These are phyloP conservation scores for Criorhina ranunculi DNA, from an alignment of 2,888 invertebrate genomes.

Conservation along the genomic window DNA sequence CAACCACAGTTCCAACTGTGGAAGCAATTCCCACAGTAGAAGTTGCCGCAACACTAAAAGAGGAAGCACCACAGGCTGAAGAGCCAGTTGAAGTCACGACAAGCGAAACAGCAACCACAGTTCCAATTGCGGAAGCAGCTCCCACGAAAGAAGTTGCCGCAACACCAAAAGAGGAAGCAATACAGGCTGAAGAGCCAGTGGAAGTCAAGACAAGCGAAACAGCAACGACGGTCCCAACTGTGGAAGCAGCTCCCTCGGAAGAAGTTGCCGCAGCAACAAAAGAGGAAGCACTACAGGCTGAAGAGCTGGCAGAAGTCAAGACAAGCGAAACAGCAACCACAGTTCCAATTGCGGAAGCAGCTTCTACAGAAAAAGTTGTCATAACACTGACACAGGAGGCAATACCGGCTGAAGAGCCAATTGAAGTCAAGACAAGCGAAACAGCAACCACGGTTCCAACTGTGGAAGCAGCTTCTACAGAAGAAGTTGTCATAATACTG, in stretches of 20 bases:
- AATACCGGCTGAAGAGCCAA: neutral
- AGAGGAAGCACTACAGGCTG: neutral
- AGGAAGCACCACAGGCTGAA: neutral
- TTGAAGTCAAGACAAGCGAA: neutral
- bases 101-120: neutral
- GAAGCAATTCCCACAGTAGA: too few relatives aligned
- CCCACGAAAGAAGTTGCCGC: neutral
- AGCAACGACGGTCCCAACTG: too few relatives aligned
- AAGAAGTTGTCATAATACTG: too few relatives aligned
- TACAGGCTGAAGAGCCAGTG: constrained; percentile 4
- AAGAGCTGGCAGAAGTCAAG: neutral
- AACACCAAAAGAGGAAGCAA: neutral
- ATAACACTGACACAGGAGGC: neutral
- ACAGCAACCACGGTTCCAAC: too few relatives aligned
- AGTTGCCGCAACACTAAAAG: neutral
- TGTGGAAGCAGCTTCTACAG: too few relatives aligned
- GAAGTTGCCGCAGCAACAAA: neutral
- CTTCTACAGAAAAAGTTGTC: neutral
- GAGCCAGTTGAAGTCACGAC: neutral
- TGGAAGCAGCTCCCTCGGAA: neutral
- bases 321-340: neutral
- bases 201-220: neutral
- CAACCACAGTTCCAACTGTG: too few relatives aligned
- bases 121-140: neutral
- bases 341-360: neutral